These are phyloP conservation scores for Danio albolineatus DNA, from an alignment of 2,797 vertebrate species.

Conservation along the genomic window DNA sequence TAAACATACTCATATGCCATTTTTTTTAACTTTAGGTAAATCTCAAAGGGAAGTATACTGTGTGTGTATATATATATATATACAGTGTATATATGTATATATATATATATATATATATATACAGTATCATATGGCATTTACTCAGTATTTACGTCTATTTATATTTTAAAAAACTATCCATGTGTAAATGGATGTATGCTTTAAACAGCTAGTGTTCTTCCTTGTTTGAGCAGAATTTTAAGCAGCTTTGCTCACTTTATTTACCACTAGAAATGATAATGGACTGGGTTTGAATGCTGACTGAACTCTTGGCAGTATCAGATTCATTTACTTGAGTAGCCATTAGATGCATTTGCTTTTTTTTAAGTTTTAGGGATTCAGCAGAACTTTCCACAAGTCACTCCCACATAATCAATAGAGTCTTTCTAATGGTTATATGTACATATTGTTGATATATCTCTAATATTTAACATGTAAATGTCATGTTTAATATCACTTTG, in stretches of 20 bases:
- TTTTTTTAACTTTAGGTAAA: too few relatives aligned
- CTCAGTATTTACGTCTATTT: not conserved
- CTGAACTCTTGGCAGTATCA: slow-evolving; percentile 2
- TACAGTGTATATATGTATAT: too few relatives aligned
- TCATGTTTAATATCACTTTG: not conserved
- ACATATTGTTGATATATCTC: not conserved
- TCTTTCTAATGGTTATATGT: too few relatives aligned
- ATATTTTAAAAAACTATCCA: too few relatives aligned
- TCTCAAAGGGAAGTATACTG: too few relatives aligned
- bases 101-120: too few relatives aligned
- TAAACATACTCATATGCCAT: not conserved
- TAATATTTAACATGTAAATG: not conserved
- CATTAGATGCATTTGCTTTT: not conserved
- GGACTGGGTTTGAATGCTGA: not conserved
- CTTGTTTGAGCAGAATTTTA: not conserved
- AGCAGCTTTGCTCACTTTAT: not conserved
- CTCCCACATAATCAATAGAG: not conserved
- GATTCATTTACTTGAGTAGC: not conserved
- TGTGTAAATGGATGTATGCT: not conserved
- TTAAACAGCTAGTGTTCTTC: not conserved
- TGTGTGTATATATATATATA: too few relatives aligned
- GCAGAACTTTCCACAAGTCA: not conserved
- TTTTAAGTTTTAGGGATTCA: not conserved
- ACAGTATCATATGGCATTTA: too few relatives aligned
- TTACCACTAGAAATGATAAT: not conserved